phyloP scores from a whole-genome alignment of 1,140 invertebrate genomes.

The Scaptomyza hsui region DNA sequence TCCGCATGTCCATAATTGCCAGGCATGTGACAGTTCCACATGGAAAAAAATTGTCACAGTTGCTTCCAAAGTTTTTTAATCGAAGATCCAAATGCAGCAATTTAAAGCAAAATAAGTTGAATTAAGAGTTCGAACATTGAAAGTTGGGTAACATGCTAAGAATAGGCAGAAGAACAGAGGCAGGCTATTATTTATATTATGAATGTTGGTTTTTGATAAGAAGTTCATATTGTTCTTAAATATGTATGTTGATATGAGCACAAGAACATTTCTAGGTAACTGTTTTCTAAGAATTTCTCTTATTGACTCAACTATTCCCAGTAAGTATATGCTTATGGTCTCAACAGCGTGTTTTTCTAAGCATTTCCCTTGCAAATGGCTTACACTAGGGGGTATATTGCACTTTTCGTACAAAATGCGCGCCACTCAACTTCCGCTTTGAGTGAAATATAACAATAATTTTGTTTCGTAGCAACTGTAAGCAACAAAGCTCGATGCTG shows the following conservation, averaged over 20 bases:
- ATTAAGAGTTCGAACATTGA: no score
- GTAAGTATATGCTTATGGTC: no score
- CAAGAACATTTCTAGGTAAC: no score
- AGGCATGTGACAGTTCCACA: not conserved
- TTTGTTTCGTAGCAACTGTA: slow-evolving; percentile 36
- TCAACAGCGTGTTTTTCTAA: no score
- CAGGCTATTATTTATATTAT: no score
- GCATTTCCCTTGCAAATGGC: not conserved
- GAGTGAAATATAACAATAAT: slow-evolving; percentile 44
- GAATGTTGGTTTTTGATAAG: no score
- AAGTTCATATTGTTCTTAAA: no score
- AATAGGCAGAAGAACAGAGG: no score
- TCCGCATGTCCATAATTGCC: slow-evolving; percentile 9
- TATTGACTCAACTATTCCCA: no score
- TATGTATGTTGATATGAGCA: no score
- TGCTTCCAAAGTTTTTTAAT: not conserved
- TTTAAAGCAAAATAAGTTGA: no score
- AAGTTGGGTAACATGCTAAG: not conserved
- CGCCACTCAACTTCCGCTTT: slow-evolving; percentile 32
- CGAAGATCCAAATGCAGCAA: not conserved
- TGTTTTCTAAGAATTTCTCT: no score
- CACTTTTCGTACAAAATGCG: slow-evolving; percentile 23
- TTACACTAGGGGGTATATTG: slow-evolving; percentile 2
- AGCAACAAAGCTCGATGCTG: slow-evolving; percentile 34
- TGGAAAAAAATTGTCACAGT: not conserved